Evolutionary conservation across 2,888 invertebrate species (phyloP).

Genomic region (Lasioglossum zephyrum): DNA sequence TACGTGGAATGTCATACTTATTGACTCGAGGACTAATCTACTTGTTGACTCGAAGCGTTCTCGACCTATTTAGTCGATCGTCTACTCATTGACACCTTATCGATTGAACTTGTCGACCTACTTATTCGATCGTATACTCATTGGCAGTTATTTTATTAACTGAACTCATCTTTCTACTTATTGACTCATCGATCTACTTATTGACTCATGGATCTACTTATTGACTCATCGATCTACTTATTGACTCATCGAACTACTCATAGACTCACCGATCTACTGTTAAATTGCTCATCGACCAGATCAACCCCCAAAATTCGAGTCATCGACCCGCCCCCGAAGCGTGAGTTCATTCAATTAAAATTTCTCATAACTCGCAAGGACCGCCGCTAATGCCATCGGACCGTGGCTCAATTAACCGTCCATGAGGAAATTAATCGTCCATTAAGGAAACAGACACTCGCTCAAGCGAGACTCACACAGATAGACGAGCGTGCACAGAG

Average conservation of each 20-base stretch:
- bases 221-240: too few species aligned
- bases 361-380: conserved; percentile 1
- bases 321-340: neutral
- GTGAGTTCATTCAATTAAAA: neutral
- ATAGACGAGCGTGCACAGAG: neutral
- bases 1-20: neutral
- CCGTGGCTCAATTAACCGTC: conserved; percentile 16
- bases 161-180: neutral
- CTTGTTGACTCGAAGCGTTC: neutral
- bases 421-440: conserved; percentile 3
- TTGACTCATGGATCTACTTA: too few species aligned
- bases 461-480: neutral
- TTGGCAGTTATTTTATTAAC: too few species aligned
- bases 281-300: neutral
- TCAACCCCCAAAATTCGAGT: neutral
- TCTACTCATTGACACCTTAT: too few species aligned
- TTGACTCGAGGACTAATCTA: neutral
- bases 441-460: conserved; percentile 20
- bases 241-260: too few species aligned
- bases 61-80: neutral
- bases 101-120: neutral
- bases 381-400: neutral
- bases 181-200: too few species aligned
- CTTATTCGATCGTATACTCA: neutral
- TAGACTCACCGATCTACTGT: neutral